Conservation (phyloP, 2,113 vertebrate genomes). For the Thinocorus orbignyianus region DNA sequence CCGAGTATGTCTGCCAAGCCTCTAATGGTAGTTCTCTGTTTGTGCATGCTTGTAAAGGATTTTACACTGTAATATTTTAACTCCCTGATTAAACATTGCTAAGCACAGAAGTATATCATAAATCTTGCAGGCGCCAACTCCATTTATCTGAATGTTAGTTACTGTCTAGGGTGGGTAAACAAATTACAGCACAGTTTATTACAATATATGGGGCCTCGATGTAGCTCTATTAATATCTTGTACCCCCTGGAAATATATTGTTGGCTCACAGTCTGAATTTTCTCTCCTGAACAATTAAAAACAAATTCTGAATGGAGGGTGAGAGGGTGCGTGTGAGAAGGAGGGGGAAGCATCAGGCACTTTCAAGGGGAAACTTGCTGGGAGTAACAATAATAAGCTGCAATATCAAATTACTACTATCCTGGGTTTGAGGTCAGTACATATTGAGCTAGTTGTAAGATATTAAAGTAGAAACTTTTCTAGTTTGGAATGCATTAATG, state of each 20-base stretch:
- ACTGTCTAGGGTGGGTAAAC: constrained; percentile 72
- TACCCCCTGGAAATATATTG: constrained; percentile 21
- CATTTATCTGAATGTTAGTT: constrained; percentile 74
- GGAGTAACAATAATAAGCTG: constrained; percentile 57
- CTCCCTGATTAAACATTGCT: constrained; percentile 79
- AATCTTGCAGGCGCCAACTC: constrained; percentile 76
- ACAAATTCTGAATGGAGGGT: constrained; percentile 28
- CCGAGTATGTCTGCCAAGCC: constrained; percentile 50
- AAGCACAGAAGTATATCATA: constrained; percentile 70
- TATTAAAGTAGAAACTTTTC: constrained; percentile 55
- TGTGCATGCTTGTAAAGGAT: constrained; percentile 72
- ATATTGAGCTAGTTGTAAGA: constrained; percentile 55
- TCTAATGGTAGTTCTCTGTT: constrained; percentile 69
- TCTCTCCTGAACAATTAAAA: constrained; percentile 34
- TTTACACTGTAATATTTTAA: constrained; percentile 73
- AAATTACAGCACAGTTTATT: constrained; percentile 67
- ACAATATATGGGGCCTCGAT: constrained; percentile 43
- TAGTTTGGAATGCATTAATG: constrained; percentile 57
- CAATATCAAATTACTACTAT: constrained; percentile 62
- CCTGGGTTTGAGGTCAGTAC: constrained; percentile 56
- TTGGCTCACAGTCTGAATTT: constrained; percentile 30
- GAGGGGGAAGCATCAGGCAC: not conserved
- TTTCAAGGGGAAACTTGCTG: constrained; percentile 41
- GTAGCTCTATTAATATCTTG: constrained; percentile 57
- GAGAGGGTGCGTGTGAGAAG: not conserved